phyloP scores from a whole-genome alignment of 2,113 vertebrate genomes.

The Menidia beryllina region DNA sequence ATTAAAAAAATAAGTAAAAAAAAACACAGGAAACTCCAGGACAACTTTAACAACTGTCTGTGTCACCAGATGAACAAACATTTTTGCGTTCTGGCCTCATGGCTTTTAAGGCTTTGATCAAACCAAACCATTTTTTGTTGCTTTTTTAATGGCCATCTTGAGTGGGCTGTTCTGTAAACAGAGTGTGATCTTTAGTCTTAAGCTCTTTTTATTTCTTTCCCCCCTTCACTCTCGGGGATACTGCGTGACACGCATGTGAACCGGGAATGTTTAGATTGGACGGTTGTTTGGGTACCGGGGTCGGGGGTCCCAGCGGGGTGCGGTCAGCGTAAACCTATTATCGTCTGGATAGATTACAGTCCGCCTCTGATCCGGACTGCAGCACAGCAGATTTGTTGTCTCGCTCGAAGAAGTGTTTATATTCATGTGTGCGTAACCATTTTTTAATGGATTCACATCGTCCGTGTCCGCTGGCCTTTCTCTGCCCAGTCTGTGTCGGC shows the following conservation, averaged over 20 bases:
- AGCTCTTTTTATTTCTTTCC: slow-evolving; percentile 2
- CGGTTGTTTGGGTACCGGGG: slow-evolving; percentile 58
- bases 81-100: too few relatives aligned
- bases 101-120: too few relatives aligned
- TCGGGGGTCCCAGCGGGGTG: slow-evolving; percentile 33
- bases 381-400: slow-evolving; percentile 36
- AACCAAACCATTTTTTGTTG: too few relatives aligned
- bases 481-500: slow-evolving; percentile 1
- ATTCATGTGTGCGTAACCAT: slow-evolving; percentile 1
- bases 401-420: not conserved
- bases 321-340: slow-evolving; percentile 71
- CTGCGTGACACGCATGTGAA: slow-evolving; percentile 53
- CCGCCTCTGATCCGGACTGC: slow-evolving; percentile 33
- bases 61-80: too few relatives aligned
- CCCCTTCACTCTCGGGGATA: slow-evolving; percentile 20
- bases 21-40: too few relatives aligned
- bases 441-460: not conserved
- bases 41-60: too few relatives aligned
- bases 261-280: slow-evolving; percentile 52
- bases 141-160: too few relatives aligned
- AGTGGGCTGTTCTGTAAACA: not conserved
- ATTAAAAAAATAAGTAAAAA: too few relatives aligned
- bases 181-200: not conserved
- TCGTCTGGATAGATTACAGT: slow-evolving; percentile 54
- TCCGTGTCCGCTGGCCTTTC: slow-evolving; percentile 16